A percentile compares a stretch with the other conserved stretches of the same genome.
Conservation (phyloP, 2,797 vertebrate species). For the Sardinella longiceps region DNA sequence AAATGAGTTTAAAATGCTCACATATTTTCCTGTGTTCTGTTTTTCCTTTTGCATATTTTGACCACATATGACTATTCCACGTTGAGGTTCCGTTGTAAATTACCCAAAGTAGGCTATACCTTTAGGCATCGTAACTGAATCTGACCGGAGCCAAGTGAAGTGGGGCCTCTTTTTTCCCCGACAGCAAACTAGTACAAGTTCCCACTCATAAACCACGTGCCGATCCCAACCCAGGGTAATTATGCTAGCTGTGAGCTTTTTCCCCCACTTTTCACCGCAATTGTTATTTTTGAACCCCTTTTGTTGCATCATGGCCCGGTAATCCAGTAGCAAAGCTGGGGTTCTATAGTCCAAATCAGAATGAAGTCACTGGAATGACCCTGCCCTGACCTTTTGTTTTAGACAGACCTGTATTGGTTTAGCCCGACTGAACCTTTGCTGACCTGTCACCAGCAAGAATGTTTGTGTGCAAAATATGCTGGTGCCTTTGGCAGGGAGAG, state of each 20-base stretch:
- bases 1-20: neutral
- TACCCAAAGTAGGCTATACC: neutral
- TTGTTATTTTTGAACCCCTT: neutral
- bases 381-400: conserved; percentile 41
- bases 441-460: conserved; percentile 3
- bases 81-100: conserved; percentile 3
- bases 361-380: conserved; percentile 48
- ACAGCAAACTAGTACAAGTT: neutral
- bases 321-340: conserved; percentile 39
- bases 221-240: neutral
- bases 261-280: neutral
- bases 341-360: conserved; percentile 42
- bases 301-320: conserved; percentile 28
- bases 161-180: neutral
- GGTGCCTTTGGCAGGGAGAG: neutral
- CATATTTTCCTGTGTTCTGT: neutral
- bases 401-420: conserved; percentile 41
- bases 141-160: neutral
- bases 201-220: neutral
- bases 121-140: conserved; percentile 11
- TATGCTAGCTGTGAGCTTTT: conserved; percentile 7
- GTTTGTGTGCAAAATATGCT: conserved; percentile 26
- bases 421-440: conserved; percentile 34
- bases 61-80: neutral
- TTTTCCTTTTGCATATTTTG: neutral